A percentile compares a stretch with the other conserved stretches of the same genome.
Conservation (phyloP, 2,888 invertebrate species). For the Galerucella pusilla region DNA sequence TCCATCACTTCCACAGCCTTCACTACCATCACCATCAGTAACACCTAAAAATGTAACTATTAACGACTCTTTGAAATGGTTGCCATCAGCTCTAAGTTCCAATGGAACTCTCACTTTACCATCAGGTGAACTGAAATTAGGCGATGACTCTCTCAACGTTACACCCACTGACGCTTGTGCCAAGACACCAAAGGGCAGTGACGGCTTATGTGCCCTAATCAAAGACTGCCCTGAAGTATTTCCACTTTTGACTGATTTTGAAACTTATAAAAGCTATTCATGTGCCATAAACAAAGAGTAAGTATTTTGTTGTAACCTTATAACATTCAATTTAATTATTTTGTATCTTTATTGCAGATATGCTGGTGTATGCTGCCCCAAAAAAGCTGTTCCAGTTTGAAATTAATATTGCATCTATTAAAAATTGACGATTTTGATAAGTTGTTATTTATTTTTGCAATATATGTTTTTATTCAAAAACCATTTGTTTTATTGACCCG, state of each 20-base stretch:
- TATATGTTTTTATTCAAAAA: neutral
- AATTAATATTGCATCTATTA: neutral
- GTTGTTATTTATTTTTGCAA: neutral
- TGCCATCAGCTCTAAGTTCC: constrained; percentile 25
- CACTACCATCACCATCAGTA: neutral
- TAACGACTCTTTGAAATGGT: constrained; percentile 23
- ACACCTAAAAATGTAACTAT: constrained; percentile 4
- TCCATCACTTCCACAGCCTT: neutral
- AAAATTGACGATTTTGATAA: neutral
- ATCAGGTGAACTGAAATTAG: constrained; percentile 32
- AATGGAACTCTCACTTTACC: constrained; percentile 32
- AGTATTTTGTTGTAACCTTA: neutral
- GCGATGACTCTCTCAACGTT: constrained; percentile 8
- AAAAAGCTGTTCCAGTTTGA: constrained; percentile 2
- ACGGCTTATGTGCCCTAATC: constrained; percentile 25
- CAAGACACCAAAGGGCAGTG: constrained; percentile 30
- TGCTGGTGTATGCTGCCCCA: constrained; percentile 32
- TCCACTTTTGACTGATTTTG: constrained; percentile 34
- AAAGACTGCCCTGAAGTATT: constrained; percentile 32
- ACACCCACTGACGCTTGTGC: constrained; percentile 14
- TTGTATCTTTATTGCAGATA: constrained; percentile 9
- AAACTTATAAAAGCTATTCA: constrained; percentile 36
- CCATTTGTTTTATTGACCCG: neutral
- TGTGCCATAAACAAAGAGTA: constrained; percentile 34
- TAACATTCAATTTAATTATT: neutral